Base-by-base conservation (phyloP, 2,113 vertebrate genomes). In the Sander vitreus region DNA sequence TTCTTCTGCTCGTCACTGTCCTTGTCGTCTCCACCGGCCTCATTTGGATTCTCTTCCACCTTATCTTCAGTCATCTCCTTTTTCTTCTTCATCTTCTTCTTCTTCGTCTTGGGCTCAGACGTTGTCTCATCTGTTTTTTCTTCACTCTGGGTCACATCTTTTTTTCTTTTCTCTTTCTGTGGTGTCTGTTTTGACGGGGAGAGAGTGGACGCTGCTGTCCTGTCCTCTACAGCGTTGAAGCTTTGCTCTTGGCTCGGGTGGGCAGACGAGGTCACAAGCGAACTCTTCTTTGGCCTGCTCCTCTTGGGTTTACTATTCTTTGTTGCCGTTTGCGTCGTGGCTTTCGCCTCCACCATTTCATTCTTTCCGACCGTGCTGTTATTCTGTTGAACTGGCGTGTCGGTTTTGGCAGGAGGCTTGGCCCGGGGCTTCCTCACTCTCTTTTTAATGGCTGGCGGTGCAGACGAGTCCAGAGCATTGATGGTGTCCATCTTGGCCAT, bases 401-500 rank as follows among this genome's bases (percentile, higher is more conserved):
- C 33, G 0, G 16, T 25, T 72, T 91, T 91, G 0, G 72, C 12
- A 0, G 54, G 30, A 45, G 88, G 73, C 73, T 90, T 93, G 2
- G 88, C 84, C 9, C 67, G 75, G 6, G 91, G 67, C 72, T 92
- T 93, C 60, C 91, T 87, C 53, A 85, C 84, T 66, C 77, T 85
- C 19, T 62, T 83, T 70, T 84, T 83, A 0, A 3, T 60, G 14
- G 84, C 74, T 54, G 43, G 47, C 0, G 85, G 73, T 0, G 36
- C 0, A 16, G 80, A 69, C 0, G 84, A 67, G 72, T 85, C 82
- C 73, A 94, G 79, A 7, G 91, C 81, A 27, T 92, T 76, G 55
- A 95, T 75, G 80, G 55, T 72, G 30, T 94, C 91, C 83, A 95
- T 93, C 82, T 95, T 96, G 71, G 55, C 84, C 8, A 89, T 4